Base-by-base conservation (phyloP, 2,113 vertebrate species). In the Xyrauchen texanus region DNA sequence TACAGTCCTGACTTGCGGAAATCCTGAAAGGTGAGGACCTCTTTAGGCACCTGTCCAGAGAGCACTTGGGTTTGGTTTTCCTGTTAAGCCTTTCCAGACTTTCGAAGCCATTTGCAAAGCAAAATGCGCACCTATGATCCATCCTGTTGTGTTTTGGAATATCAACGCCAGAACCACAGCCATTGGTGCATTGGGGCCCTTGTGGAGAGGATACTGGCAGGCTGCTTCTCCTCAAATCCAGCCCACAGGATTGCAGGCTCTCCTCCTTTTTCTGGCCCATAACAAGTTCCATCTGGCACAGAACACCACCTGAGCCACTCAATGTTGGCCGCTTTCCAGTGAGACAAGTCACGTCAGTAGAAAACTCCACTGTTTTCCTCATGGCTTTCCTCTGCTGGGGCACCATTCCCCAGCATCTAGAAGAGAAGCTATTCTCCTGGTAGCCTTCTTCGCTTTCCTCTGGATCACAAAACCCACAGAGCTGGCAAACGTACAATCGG, bases 21-120 rank as follows among this genome's bases (percentile, higher is more conserved):
- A 45, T 12, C 45, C 67, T 77, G 5, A 77, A 16, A 0, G 79
- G 51, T 9, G 7, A 4, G 42, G 70, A 64, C 16, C 57, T 79
- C 47, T 67, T 65, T 34, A 34, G 3, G 21, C 21, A 34, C 21
- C 21, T 34, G 21, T 34, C 21, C 60, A 87, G 77, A 13, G 90
- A 87, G 82, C 80, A 88, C 0, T 84, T 76, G 51, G 86, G 57
- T 21, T 83, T 86, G 60, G 86, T 82, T 76, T 88, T 91, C 15
- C 47, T 86, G 79, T 93, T 89, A 63, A 93, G 88, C 85, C 88
- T 88, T 86, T 95, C 91, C 42, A 94, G 88, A 84, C 91, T 93
- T 3, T 93, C 93, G 87, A 88, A 94, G 53, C 90, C 88, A 53
- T 93, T 87, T 71, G 85, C 89, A 78, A 91, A 82, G 53, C 83